Conservation (phyloP, 2,797 vertebrate species). For the Delichon dasypus region DNA sequence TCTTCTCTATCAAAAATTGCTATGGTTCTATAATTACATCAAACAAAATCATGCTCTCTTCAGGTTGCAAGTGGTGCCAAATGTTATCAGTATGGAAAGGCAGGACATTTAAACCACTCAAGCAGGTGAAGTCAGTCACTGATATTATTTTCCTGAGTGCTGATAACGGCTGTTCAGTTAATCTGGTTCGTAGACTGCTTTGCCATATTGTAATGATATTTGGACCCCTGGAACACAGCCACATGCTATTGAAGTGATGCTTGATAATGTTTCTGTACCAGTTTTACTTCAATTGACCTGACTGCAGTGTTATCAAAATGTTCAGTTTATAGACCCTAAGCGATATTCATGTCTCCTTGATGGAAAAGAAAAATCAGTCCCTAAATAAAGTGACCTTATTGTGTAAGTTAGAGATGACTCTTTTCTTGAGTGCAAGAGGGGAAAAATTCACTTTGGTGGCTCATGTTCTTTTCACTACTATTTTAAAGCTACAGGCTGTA, state of each 20-base stretch:
- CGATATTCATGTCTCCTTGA: not conserved
- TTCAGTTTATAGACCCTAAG: conserved; percentile 12
- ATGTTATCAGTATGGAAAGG: conserved; percentile 23
- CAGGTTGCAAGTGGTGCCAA: not conserved
- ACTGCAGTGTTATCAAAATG: conserved; percentile 46
- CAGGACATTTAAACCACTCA: conserved; percentile 47
- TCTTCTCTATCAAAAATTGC: not conserved
- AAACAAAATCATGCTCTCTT: not conserved
- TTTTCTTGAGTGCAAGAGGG: not conserved
- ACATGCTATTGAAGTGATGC: not conserved
- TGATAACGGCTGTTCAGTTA: conserved; percentile 45
- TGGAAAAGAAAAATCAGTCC: conserved; percentile 23
- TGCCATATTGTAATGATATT: conserved; percentile 26
- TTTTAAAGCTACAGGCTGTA: not conserved
- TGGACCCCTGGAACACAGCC: conserved; percentile 44
- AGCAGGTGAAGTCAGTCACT: conserved; percentile 38
- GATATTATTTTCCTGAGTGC: conserved; percentile 48
- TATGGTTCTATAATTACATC: conserved; percentile 24
- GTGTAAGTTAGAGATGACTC: not conserved
- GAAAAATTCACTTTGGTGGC: not conserved
- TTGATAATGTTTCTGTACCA: conserved; percentile 39
- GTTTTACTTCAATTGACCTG: conserved; percentile 42
- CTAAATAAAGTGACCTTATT: not conserved
- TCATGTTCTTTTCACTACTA: not conserved
- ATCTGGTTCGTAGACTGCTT: conserved; percentile 2